Percentiles rank a stretch among this genome's conserved stretches.
Evolutionary conservation across 2,113 vertebrate genomes (phyloP).

Genomic region (Vidua chalybeata): DNA sequence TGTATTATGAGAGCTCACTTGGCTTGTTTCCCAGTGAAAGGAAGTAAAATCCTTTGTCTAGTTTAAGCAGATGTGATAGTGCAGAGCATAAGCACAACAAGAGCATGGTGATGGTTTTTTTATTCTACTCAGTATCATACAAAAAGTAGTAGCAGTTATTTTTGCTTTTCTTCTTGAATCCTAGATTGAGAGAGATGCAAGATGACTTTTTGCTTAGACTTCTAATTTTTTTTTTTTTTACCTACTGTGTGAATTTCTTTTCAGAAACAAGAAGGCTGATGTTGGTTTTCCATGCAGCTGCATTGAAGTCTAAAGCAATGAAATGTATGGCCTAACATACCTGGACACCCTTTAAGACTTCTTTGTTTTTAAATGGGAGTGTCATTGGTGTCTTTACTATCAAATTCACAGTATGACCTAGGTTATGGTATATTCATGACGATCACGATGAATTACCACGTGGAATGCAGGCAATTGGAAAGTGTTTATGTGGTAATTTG

Average conservation of each 20-base stretch:
- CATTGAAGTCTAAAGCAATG: neutral
- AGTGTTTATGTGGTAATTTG: neutral
- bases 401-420: neutral
- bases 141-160: neutral
- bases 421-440: neutral
- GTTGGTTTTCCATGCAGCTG: neutral
- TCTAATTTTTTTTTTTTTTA: neutral
- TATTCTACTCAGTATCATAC: accelerated
- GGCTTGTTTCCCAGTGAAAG: neutral
- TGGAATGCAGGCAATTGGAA: neutral
- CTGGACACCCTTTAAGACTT: neutral
- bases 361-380: neutral
- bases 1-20: neutral
- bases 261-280: neutral
- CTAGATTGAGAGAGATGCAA: neutral
- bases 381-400: neutral
- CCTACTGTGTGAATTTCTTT: neutral
- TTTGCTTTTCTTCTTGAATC: neutral
- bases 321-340: neutral
- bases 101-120: neutral
- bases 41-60: neutral
- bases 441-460: accelerated
- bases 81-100: neutral
- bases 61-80: neutral
- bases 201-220: neutral